Conservation (phyloP, 1,140 invertebrate species). For the Drosophila leontia region DNA sequence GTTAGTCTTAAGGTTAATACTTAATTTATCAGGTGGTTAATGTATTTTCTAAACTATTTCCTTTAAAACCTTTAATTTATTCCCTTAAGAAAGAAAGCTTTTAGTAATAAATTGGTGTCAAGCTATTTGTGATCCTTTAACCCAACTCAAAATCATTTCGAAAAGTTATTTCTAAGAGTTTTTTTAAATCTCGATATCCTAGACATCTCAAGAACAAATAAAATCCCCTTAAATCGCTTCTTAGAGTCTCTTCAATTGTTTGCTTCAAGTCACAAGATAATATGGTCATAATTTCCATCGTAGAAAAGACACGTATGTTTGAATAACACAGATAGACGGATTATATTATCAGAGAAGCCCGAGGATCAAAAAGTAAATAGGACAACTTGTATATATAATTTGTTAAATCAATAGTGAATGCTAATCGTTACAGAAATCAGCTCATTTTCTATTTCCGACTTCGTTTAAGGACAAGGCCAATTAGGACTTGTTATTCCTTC, state of each 20-base stretch:
- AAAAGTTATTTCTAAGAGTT: background rate
- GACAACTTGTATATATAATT: background rate
- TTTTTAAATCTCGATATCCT: background rate
- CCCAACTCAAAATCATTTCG: background rate
- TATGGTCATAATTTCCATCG: background rate
- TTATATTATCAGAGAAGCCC: background rate
- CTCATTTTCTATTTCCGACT: too few species aligned
- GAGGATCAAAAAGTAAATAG: background rate
- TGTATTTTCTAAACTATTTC: background rate
- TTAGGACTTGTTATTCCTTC: conserved; percentile 2
- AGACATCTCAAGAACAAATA: background rate
- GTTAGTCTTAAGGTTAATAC: background rate
- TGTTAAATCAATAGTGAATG: conserved; percentile 13
- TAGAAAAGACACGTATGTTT: background rate
- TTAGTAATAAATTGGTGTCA: background rate
- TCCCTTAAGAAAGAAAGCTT: background rate
- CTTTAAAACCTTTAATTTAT: too few species aligned
- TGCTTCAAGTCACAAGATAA: conserved; percentile 1
- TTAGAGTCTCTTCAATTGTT: background rate
- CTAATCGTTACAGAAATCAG: background rate
- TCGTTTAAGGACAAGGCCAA: background rate
- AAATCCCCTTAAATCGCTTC: background rate
- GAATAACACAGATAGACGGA: background rate
- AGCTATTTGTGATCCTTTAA: background rate
- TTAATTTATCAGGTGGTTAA: background rate